Evolutionary conservation across 2,113 vertebrate species (phyloP).

Genomic region (Otocyon megalotis): DNA sequence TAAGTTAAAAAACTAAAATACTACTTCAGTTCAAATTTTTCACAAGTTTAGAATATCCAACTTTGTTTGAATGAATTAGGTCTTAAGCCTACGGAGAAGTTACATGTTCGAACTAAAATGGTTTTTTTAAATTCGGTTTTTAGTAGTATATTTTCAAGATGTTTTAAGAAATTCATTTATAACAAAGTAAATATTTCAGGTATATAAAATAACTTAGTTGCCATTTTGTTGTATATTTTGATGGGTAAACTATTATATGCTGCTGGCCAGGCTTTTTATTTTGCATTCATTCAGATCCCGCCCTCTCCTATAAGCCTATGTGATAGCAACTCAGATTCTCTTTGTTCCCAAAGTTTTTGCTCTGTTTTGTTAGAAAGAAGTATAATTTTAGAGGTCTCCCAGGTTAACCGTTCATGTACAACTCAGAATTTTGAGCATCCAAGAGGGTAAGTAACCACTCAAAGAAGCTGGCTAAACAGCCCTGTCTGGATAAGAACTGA

Average conservation of each 20-base stretch:
- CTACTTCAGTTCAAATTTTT: neutral
- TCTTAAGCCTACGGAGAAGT: neutral
- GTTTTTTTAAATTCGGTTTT: neutral
- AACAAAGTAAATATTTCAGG: neutral
- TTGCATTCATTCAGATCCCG: neutral
- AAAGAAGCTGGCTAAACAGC: neutral
- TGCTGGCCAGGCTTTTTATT: neutral
- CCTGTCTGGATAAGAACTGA: neutral
- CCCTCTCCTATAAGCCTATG: neutral
- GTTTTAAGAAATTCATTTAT: conserved; percentile 1
- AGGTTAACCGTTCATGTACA: neutral
- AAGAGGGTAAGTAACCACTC: neutral
- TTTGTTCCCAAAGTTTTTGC: conserved; percentile 21
- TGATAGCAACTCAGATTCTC: neutral
- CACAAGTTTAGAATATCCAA: neutral
- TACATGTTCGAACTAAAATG: neutral
- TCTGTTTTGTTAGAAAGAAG: neutral
- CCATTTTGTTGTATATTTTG: neutral
- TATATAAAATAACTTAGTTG: conserved; percentile 6
- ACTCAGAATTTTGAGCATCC: neutral
- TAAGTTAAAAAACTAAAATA: neutral
- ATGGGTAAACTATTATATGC: neutral
- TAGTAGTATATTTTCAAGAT: conserved; percentile 17
- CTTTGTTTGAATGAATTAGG: neutral
- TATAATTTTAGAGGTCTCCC: neutral